These are phyloP conservation scores for Yponomeuta plumbellus DNA, from an alignment of 2,888 invertebrate species.

Conservation along the genomic window DNA sequence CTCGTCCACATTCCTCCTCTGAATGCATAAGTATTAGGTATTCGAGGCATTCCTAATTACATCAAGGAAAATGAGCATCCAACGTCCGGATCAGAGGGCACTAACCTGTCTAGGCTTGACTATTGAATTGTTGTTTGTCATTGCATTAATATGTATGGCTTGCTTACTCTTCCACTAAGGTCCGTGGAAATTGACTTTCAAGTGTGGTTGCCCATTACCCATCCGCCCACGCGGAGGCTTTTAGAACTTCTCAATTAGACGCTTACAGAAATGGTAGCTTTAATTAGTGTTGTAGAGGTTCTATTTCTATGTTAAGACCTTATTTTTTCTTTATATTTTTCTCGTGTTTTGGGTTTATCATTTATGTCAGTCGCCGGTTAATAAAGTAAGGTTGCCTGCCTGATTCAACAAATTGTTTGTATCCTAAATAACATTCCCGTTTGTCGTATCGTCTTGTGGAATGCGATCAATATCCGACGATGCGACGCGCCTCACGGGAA, in stretches of 20 bases:
- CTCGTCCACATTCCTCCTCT: constrained; percentile 35
- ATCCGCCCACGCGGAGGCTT: constrained; percentile 24
- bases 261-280: constrained; percentile 3
- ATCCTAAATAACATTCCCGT: constrained; percentile 10
- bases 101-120: constrained; percentile 53
- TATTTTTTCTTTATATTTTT: neutral
- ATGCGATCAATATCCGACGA: constrained; percentile 34
- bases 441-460: constrained; percentile 36
- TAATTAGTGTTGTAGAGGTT: neutral
- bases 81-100: constrained; percentile 65
- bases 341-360: neutral
- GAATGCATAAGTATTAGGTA: constrained; percentile 33
- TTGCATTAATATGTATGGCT: constrained; percentile 66
- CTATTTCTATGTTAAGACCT: neutral
- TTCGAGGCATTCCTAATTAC: constrained; percentile 57
- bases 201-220: constrained; percentile 54
- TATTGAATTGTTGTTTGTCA: constrained; percentile 65
- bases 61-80: constrained; percentile 52
- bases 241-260: constrained; percentile 19
- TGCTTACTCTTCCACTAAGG: constrained; percentile 51
- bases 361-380: neutral
- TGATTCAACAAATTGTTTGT: neutral
- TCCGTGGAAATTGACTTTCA: constrained; percentile 57
- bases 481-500: constrained; percentile 31
- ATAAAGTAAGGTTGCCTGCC: neutral